Percentiles rank a stretch among this genome's conserved stretches.
Evolutionary conservation across 30 jellyfish, hydroid and myxozoan species (phyloP).

Genomic region (Hydra vulgaris): DNA sequence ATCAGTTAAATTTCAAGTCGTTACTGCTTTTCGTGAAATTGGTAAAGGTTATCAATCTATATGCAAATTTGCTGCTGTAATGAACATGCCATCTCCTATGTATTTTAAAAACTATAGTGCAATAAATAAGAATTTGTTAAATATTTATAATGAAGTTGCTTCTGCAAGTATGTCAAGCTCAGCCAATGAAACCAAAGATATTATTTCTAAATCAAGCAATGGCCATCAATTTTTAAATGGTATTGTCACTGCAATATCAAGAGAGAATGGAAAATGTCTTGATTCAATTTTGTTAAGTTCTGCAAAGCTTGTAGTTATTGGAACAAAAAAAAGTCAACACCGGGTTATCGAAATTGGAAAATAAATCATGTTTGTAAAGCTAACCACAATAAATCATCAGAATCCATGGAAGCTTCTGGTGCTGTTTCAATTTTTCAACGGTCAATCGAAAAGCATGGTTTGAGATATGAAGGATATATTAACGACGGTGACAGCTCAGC

Average conservation of each 20-base stretch:
- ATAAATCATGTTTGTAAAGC: constrained; percentile 23
- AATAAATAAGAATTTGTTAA: not conserved
- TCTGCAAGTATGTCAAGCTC: too few relatives aligned
- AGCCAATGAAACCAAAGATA: too few relatives aligned
- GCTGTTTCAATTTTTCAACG: constrained; percentile 15
- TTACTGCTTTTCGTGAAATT: too few relatives aligned
- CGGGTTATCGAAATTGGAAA: constrained; percentile 18
- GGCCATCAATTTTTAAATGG: constrained; percentile 30
- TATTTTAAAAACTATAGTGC: not conserved
- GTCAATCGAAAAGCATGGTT: not conserved
- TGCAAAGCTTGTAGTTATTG: constrained; percentile 19
- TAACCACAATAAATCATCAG: constrained; percentile 18
- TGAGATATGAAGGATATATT: constrained; percentile 14
- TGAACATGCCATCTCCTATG: constrained; percentile 3
- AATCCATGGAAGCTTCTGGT: constrained; percentile 38
- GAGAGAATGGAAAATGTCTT: constrained; percentile 29
- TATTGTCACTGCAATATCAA: constrained; percentile 17
- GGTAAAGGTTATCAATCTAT: too few relatives aligned
- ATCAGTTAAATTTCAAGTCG: too few relatives aligned
- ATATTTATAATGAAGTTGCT: too few relatives aligned
- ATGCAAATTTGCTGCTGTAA: too few relatives aligned
- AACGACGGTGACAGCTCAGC: constrained; percentile 27
- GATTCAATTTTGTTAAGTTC: constrained; percentile 11
- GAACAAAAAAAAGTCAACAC: constrained; percentile 9
- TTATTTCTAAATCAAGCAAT: too few relatives aligned